A percentile compares a stretch with the other conserved stretches of the same genome.
Evolutionary conservation across 2,888 invertebrate species (phyloP).

Genomic region (Tineola bisselliella): DNA sequence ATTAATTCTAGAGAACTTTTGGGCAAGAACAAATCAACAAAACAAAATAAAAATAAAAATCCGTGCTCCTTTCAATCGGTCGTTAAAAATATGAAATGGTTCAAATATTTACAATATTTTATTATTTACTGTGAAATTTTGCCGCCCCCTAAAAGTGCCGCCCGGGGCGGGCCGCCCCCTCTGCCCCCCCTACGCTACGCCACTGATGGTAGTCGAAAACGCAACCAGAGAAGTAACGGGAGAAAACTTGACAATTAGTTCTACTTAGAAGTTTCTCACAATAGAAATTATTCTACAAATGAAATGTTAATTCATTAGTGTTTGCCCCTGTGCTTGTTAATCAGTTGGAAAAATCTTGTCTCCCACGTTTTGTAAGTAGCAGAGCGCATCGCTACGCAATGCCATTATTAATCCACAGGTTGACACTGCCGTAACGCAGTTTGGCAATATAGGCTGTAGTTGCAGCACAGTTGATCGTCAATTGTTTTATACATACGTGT

Average conservation of each 20-base stretch:
- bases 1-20: no score
- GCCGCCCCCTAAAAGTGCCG: no score
- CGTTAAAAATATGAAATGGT: no score
- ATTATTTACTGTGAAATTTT: no score
- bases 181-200: no score
- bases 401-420: neutral
- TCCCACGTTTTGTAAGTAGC: neutral
- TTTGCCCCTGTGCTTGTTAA: neutral
- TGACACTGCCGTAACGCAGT: constrained; percentile 2
- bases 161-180: no score
- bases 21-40: no score
- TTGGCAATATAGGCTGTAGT: neutral
- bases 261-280: neutral
- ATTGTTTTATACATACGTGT: constrained; percentile 28
- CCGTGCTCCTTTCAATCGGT: no score
- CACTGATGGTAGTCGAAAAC: no score
- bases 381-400: neutral
- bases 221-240: no score
- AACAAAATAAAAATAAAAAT: no score
- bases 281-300: neutral
- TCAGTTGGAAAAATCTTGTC: neutral
- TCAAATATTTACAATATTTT: no score
- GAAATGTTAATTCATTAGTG: neutral
- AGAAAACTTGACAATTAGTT: neutral
- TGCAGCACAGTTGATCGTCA: constrained; percentile 26